A percentile compares a stretch with the other conserved stretches of the same genome.
phyloP scores from a whole-genome alignment of 2,797 vertebrate species.

The Enteromius thamalakanensis region DNA sequence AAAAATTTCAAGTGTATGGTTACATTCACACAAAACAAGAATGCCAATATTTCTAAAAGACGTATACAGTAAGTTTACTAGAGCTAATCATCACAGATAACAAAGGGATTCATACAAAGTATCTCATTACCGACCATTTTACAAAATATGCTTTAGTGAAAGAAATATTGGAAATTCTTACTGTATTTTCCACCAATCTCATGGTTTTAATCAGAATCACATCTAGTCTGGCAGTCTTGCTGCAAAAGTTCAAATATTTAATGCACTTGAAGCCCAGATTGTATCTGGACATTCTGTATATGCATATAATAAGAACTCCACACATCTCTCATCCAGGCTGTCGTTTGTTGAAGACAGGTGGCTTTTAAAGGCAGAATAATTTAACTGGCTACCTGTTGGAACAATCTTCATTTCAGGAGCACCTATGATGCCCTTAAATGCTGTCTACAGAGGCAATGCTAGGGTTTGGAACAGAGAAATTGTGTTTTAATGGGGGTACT shows the following conservation, averaged over 20 bases:
- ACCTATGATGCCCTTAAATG: neutral
- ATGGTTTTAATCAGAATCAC: neutral
- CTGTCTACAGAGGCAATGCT: neutral
- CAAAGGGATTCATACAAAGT: too few species aligned
- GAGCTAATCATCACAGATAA: neutral
- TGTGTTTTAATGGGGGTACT: conserved; percentile 5
- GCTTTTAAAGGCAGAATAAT: neutral
- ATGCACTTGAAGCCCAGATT: neutral
- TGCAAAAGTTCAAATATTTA: neutral
- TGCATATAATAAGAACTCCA: neutral
- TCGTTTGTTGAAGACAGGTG: neutral
- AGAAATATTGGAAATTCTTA: neutral
- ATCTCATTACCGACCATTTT: neutral
- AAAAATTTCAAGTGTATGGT: neutral
- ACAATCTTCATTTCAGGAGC: neutral
- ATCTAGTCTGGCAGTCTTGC: neutral
- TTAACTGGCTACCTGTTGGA: neutral
- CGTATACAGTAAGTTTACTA: neutral
- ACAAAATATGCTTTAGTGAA: neutral
- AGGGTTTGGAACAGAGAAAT: neutral
- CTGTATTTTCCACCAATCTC: neutral
- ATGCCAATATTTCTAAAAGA: neutral
- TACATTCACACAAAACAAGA: neutral
- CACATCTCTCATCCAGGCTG: neutral
- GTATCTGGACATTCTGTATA: neutral